A percentile compares a stretch with the other conserved stretches of the same genome.
phyloP scores from a whole-genome alignment of 2,888 invertebrate species.

The Dicyrtomina minuta region DNA sequence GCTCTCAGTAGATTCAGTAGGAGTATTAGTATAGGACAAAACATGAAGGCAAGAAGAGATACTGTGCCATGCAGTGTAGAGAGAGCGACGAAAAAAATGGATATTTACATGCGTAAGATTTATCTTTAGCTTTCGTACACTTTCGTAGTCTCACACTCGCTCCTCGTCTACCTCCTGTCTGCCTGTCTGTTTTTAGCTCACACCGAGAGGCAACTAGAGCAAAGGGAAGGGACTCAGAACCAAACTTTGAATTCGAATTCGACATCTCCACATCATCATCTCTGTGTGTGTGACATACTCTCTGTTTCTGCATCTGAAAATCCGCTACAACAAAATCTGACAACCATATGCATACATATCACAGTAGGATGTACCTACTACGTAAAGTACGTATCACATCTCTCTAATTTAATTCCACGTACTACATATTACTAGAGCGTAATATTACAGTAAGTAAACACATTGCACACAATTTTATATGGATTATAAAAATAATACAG shows the following conservation, averaged over 20 bases:
- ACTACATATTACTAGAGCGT: no score
- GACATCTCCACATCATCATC: not conserved
- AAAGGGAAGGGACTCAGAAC: not conserved
- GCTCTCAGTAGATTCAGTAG: not conserved
- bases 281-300: not conserved
- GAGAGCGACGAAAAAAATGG: not conserved
- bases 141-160: no score
- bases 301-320: no score
- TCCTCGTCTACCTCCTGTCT: conserved; percentile 19
- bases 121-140: conserved; percentile 25
- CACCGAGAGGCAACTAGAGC: conserved; percentile 7
- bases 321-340: no score
- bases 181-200: conserved; percentile 1
- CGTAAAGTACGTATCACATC: no score
- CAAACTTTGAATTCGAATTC: not conserved
- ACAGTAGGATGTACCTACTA: no score
- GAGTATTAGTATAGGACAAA: not conserved
- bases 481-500: no score
- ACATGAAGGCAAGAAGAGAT: not conserved
- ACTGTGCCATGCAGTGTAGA: not conserved
- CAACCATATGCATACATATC: not conserved
- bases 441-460: no score
- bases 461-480: no score
- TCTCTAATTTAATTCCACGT: no score
- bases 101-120: conserved; percentile 10